Evolutionary conservation across 2,113 vertebrate species (phyloP).

Genomic region (Pangasianodon gigas): DNA sequence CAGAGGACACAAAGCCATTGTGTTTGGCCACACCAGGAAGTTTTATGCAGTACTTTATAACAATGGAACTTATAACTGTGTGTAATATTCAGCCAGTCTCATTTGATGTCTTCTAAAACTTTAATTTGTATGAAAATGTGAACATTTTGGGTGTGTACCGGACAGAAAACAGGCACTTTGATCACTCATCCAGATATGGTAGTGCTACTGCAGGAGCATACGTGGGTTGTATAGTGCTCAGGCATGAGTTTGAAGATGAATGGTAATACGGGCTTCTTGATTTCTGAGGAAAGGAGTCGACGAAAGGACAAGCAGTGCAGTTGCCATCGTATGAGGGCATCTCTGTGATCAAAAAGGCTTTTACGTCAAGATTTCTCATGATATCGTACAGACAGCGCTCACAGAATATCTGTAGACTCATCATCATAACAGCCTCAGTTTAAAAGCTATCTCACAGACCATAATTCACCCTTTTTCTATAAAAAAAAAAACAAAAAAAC

Average conservation of each 20-base stretch:
- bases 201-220: too few species aligned
- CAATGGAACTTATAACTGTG: not conserved
- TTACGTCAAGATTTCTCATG: conserved; percentile 4
- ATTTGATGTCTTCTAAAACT: not conserved
- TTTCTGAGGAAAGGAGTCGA: not conserved
- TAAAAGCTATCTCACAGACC: not conserved
- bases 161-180: not conserved
- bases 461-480: not conserved
- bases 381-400: not conserved
- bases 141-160: not conserved
- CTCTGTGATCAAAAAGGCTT: not conserved
- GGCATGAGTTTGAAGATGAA: not conserved
- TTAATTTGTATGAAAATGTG: not conserved
- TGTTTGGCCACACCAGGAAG: not conserved
- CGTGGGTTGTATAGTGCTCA: too few species aligned
- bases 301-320: not conserved
- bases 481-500: not conserved
- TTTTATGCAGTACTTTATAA: not conserved
- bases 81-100: not conserved
- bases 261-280: not conserved
- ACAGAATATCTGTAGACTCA: not conserved
- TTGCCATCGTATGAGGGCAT: not conserved
- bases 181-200: not conserved
- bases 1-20: not conserved
- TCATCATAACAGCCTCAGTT: not conserved